Evolutionary conservation across 2,888 invertebrate genomes (phyloP), one percentile per base, ranked within the genome.

Genomic region (Aphidoletes aphidimyza): DNA sequence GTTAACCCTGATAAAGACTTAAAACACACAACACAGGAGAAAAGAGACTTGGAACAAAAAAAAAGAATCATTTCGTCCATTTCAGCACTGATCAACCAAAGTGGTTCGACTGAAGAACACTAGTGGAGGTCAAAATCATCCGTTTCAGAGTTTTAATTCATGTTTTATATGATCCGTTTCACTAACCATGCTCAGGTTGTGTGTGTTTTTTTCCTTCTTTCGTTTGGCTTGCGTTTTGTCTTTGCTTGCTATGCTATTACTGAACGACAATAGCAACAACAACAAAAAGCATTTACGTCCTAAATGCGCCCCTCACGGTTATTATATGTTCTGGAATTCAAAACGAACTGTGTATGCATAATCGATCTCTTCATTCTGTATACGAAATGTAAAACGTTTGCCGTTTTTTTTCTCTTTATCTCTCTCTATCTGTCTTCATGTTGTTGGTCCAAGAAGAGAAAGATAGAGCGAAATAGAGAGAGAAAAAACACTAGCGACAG

Each of bases 301-400:
- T 54, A 54, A 26, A 54, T 22, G 26, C 26, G 54, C n/a, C 54
- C 54, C 54, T 54, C 54, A 22, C 22, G n/a, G 17, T 69, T 30
- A 30, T 30, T 69, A 69, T 14, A 69, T 69, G 14, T 30, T 69
- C 30, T 30, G 30, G 26, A 69, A 69, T 34, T 30, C n/a, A 34
- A 69, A 69, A 14, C 22, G 22, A 54, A 54, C 54, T 69, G 69
- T 14, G 8, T 69, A 69, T 69, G 30, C 69, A 69, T 69, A 69
- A 69, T 69, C 69, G 69, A 69, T 69, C 30, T 69, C 30, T 69
- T 69, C 69, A 69, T 69, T 69, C 30, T 34, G 34, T 69, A 69
- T 30, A 69, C 22, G n/a, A n/a, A n/a, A n/a, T n/a, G n/a, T n/a
- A n/a, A n/a, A n/a, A n/a, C n/a, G n/a, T 69, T 30, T 19, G 47